phyloP scores from a whole-genome alignment of 2,888 invertebrate genomes.

The Epirrita christyi region DNA sequence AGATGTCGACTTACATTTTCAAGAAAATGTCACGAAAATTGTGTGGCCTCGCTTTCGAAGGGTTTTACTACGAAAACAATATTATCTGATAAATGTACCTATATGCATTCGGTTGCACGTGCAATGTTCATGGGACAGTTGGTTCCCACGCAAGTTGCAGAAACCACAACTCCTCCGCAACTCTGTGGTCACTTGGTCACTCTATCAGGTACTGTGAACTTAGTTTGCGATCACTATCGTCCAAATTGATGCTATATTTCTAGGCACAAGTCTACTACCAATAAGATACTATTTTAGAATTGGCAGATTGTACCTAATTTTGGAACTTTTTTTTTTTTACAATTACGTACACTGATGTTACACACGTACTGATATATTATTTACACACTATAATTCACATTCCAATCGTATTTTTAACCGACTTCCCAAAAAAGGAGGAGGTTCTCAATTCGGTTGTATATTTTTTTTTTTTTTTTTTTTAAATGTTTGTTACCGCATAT shows the following conservation, averaged over 20 bases:
- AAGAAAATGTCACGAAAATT: slow-evolving; percentile 10
- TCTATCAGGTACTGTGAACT: slow-evolving; percentile 17
- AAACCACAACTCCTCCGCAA: slow-evolving; percentile 60
- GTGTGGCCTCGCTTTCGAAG: slow-evolving; percentile 21
- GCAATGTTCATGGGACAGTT: slow-evolving; percentile 55
- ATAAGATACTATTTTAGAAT: slow-evolving; percentile 7
- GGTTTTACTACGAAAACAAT: slow-evolving; percentile 26
- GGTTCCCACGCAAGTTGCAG: slow-evolving; percentile 69
- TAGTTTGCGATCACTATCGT: slow-evolving; percentile 23
- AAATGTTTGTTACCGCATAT: no score
- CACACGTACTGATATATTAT: no score
- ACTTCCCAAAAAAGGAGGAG: no score
- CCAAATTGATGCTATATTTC: slow-evolving; percentile 8
- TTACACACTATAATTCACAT: no score
- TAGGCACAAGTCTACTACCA: slow-evolving; percentile 3
- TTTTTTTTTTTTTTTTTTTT: no score
- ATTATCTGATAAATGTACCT: slow-evolving; percentile 19
- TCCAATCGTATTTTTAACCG: no score
- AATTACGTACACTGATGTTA: no score
- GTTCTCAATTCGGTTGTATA: no score
- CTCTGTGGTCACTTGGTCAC: slow-evolving; percentile 49
- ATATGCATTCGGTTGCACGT: slow-evolving; percentile 42
- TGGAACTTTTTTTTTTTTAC: no score
- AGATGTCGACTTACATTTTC: not conserved
- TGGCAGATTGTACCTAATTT: not conserved